Evolutionary conservation across 2,888 invertebrate species (phyloP), one percentile per base, ranked within the genome.

Genomic region (Clistopyga incitator): DNA sequence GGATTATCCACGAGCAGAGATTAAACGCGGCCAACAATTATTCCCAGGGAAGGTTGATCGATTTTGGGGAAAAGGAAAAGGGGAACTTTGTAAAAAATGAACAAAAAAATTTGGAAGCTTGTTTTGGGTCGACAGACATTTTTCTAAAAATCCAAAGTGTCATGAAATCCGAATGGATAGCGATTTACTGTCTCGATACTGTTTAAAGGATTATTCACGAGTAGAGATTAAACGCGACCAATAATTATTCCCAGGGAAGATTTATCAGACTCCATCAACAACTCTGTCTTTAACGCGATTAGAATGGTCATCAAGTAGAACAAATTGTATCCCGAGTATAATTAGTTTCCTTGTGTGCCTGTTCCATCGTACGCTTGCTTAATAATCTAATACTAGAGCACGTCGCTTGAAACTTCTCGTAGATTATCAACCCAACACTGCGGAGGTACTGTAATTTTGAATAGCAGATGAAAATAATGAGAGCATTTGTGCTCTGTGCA

Each of bases 251-350:
- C 29, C 29, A n/a, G 59, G 15, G 13, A 13, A 59, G 15, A n/a
- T 15, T 10, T 25, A 59, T 15, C 6, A 4, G 25, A 29, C 29
- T 59, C 25, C 59, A 59, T 59, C 29, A 59, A 59, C 25, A 29
- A 59, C 25, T 59, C 15, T 59, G 59, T 59, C 59, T 25, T 29
- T 29, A 59, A 25, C 59, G 59, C 11, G 59, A 25, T 59, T 59
- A 23, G 15, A 29, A 29, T 13, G 59, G 59, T 59, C 59, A 59
- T 29, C 59, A 59, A 59, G 15, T 13, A 29, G 29, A 29, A 59
- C 25, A 59, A 59, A 25, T 59, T 29, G 59, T 25, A 59, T 29
- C 29, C 59, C 15, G 59, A 15, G 29, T 29, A 29, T 59, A 29
- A 29, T 59, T 25, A 59, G n/a, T 59, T 15, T 29, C 15, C 10